Conservation (phyloP, 2,888 invertebrate species). For the Boloria euphrosyne region DNA sequence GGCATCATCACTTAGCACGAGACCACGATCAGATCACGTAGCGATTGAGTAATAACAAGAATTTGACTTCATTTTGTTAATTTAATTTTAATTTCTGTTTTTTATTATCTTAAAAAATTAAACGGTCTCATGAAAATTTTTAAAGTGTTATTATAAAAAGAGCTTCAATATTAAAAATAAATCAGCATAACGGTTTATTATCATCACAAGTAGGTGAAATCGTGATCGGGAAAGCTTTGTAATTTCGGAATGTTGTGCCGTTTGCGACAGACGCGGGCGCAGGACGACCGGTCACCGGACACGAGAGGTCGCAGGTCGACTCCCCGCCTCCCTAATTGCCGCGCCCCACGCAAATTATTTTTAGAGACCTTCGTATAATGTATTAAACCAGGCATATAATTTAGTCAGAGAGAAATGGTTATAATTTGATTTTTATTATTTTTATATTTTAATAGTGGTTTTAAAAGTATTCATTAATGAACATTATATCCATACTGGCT, state of each 20-base stretch:
- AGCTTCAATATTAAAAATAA: not conserved
- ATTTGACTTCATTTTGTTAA: no score
- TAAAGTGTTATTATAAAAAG: not conserved
- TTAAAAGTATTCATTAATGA: no score
- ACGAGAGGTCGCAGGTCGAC: constrained; percentile 64
- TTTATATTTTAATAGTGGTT: no score
- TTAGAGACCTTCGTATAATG: constrained; percentile 59
- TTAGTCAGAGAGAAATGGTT: no score
- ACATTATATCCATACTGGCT: no score
- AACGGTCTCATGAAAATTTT: no score
- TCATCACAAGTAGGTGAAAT: constrained; percentile 53
- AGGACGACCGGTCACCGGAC: constrained; percentile 48
- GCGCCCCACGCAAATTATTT: constrained; percentile 81
- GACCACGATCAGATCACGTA: no score
- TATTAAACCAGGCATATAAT: not conserved
- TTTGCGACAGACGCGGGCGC: constrained; percentile 31
- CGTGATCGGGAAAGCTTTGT: constrained; percentile 53
- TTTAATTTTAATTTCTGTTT: no score
- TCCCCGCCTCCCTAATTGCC: constrained; percentile 80
- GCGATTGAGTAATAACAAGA: no score
- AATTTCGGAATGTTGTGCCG: constrained; percentile 57
- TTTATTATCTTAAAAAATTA: no score
- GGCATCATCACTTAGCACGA: no score
- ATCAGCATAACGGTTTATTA: not conserved
- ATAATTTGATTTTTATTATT: no score